Percentiles rank a stretch among this genome's conserved stretches.
phyloP scores from a whole-genome alignment of 2,888 invertebrate genomes.

The Eupithecia insigniata region DNA sequence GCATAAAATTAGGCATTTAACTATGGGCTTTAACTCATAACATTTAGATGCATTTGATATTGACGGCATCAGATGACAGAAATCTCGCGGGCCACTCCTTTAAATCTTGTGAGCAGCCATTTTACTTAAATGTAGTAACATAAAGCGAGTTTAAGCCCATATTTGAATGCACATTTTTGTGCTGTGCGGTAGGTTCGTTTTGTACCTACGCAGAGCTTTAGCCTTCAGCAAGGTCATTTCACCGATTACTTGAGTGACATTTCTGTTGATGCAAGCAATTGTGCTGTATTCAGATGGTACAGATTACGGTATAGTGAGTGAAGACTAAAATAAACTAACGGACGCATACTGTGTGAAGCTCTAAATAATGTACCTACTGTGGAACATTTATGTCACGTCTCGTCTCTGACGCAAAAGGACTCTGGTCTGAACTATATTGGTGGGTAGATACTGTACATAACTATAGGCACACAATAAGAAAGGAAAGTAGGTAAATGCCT shows the following conservation, averaged over 20 bases:
- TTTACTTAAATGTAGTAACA: no score
- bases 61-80: no score
- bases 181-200: no score
- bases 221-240: background rate
- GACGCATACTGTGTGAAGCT: conserved; percentile 47
- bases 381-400: conserved; percentile 26
- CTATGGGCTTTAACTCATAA: no score
- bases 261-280: conserved; percentile 22
- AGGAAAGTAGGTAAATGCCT: no score
- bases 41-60: no score
- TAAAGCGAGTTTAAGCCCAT: no score
- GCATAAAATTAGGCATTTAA: no score
- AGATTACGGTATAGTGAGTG: conserved; percentile 41
- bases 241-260: background rate
- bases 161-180: no score
- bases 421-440: conserved; percentile 20
- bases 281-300: conserved; percentile 35
- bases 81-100: no score
- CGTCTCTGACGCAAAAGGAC: conserved; percentile 27
- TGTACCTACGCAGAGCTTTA: background rate
- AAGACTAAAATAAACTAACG: conserved; percentile 49
- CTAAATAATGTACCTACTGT: conserved; percentile 44
- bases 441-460: background rate
- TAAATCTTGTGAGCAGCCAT: no score
- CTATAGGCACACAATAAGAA: no score